Base-by-base conservation (phyloP, 2,888 invertebrate species). In the Rhopalosiphum nymphaeae region DNA sequence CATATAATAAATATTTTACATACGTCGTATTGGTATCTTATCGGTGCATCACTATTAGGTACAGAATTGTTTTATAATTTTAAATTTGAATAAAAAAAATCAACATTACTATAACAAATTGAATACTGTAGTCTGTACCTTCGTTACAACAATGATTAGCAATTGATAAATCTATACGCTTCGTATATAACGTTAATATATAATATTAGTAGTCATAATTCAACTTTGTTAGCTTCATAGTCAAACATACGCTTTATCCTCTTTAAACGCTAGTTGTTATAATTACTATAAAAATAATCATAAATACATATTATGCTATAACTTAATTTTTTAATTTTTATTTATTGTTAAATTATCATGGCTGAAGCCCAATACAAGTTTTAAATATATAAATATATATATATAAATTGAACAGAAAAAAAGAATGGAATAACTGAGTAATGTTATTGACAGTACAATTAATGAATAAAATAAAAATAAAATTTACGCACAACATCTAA, bases 21-120 rank as follows among this genome's bases (percentile, higher is more conserved):
- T 53, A 11, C 25, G 13, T 44, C 25, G 44, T n/a, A n/a, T 56
- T 25, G 78, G 56, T 88, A 42, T 88, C 88, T 92, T 88, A 92
- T 92, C 92, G 92, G 42, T 78, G 53, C 78, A 88, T 92, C n/a
- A 29, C 67, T 36, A n/a, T 88, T 49, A 61, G 78, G 36, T 78
- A 36, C 78, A 21, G 13, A 25, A 78, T 92, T 78, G 88, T 89
- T 89, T 89, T 67, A 78, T 67, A 88, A 88, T 92, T 78, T 49
- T n/a, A n/a, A 93, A 89, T 93, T 89, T 78, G 78, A 89, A 93
- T 78, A 56, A 29, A 29, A 92, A 36, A 92, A 92, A 88, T 93
- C 53, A 93, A 53, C 88, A 93, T 56, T 56, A 93, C 84, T 61
- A 56, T n/a, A 25, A 93, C 57, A 46, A 57, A 89, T 26, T 29